A percentile compares a stretch with the other conserved stretches of the same genome.
Evolutionary conservation across 2,888 invertebrate species (phyloP).

Genomic region (Leucoptera coffeella): DNA sequence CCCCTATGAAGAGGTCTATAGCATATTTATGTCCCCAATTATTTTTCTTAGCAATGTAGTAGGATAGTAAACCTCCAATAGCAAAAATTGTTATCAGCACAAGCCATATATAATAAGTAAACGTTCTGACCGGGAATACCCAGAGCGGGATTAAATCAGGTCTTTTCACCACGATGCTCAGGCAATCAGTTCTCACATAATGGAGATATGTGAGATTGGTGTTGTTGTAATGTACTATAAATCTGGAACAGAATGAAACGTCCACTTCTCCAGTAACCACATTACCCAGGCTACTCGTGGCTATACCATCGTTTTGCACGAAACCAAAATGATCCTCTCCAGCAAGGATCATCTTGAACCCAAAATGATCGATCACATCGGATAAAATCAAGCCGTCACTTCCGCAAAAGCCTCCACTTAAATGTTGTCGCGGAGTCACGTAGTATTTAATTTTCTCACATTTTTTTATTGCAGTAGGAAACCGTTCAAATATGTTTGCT

Average conservation of each 20-base stretch:
- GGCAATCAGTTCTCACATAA: slow-evolving; percentile 12
- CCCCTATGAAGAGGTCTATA: too few relatives aligned
- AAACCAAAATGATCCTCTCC: slow-evolving; percentile 11
- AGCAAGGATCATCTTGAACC: slow-evolving; percentile 12
- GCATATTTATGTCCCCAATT: too few relatives aligned
- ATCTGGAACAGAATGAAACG: slow-evolving; percentile 24
- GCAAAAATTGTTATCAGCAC: too few relatives aligned
- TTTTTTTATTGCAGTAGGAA: slow-evolving; percentile 16
- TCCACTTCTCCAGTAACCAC: slow-evolving; percentile 13
- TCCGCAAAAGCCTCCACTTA: slow-evolving; percentile 15
- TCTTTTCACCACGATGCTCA: slow-evolving; percentile 14
- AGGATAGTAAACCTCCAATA: too few relatives aligned
- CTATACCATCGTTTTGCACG: slow-evolving; percentile 6
- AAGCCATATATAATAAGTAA: too few relatives aligned
- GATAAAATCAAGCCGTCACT: slow-evolving; percentile 18
- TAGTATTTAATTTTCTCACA: slow-evolving; percentile 14
- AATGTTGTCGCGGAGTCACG: slow-evolving; percentile 8
- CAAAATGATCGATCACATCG: slow-evolving; percentile 13
- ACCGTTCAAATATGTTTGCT: slow-evolving; percentile 15
- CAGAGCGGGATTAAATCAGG: slow-evolving; percentile 14
- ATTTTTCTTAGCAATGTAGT: too few relatives aligned
- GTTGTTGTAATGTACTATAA: slow-evolving; percentile 13
- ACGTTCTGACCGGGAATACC: slow-evolving; percentile 14
- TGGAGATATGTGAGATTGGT: slow-evolving; percentile 12
- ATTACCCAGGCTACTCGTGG: slow-evolving; percentile 15